Base-by-base conservation (phyloP, 2,113 vertebrate species). In the Trochalopteron elliotii region DNA sequence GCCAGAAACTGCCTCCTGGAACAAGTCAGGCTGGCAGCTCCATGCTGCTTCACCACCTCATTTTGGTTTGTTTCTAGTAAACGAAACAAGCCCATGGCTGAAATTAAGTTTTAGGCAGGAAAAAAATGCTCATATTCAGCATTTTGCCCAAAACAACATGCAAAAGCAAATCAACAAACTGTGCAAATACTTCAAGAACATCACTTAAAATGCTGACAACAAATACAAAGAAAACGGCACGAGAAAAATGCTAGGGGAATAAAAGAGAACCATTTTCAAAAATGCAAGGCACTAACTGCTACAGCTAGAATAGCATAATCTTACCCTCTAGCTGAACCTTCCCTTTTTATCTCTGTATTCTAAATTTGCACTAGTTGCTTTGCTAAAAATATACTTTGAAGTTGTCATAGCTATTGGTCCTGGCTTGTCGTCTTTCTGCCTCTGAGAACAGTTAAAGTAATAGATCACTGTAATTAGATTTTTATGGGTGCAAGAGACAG, bases 131-230 rank as follows among this genome's bases (percentile, higher is more conserved):
- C 52, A 55, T 71, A 93, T 93, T 94, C 91, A 89, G 61, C 77
- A 86, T 95, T 89, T 79, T 90, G 47, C 47, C 93, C 81, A 95
- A 95, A 98, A 96, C 87, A 97, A 96, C 70, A 92, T 40, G 70
- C 61, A 93, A 85, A 88, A 93, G 78, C 74, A 96, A 95, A 94
- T 84, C 76, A 96, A 82, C 61, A 93, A 96, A 85, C 11, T 47
- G 47, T 83, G 61, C 94, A 94, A 90, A 94, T 35, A 71, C 19
- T 91, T 84, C 86, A 95, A 76, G 80, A 69, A 71, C 57, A 47
- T 91, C 90, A 77, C 49, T 85, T 96, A 78, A 91, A 90, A 78
- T 13, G 22, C 65, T 81, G 71, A 88, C 68, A 86, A 80, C 11
- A 44, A 88, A 90, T 33, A 88, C 25, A 72, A 25, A 83, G 56